Percentiles rank a stretch among this genome's conserved stretches.
phyloP scores from a whole-genome alignment of 2,888 invertebrate genomes.

The Eristalis arbustorum region DNA sequence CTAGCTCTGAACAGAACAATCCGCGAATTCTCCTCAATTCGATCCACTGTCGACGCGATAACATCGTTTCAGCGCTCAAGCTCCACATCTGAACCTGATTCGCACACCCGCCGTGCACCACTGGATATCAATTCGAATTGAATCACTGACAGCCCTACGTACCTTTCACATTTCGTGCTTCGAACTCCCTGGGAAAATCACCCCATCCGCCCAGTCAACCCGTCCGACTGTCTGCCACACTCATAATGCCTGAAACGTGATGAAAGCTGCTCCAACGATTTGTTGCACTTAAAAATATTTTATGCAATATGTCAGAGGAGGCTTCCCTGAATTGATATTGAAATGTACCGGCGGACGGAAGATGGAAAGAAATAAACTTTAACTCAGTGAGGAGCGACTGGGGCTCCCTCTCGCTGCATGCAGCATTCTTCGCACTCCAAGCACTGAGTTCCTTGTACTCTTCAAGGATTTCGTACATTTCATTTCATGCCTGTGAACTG shows the following conservation, averaged over 20 bases:
- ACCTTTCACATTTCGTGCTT: background rate
- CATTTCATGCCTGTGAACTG: conserved; percentile 18
- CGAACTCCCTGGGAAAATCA: conserved; percentile 24
- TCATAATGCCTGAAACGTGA: conserved; percentile 60
- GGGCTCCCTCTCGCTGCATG: background rate
- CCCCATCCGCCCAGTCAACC: background rate
- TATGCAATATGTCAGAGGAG: conserved; percentile 58
- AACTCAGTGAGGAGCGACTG: background rate
- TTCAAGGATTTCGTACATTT: conserved; percentile 59
- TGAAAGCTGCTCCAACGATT: conserved; percentile 53
- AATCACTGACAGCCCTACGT: conserved; percentile 4
- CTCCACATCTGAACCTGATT: background rate
- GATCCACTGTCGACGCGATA: too few relatives aligned
- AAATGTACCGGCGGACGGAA: conserved; percentile 14
- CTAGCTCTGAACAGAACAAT: too few relatives aligned
- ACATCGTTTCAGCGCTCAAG: too few relatives aligned
- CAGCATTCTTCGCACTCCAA: conserved; percentile 3
- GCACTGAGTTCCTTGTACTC: conserved; percentile 45
- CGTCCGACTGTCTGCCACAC: conserved; percentile 29
- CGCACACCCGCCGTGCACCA: background rate
- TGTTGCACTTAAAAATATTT: conserved; percentile 64
- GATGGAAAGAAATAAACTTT: conserved; percentile 4
- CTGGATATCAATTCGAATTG: background rate
- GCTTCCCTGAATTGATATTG: conserved; percentile 55
- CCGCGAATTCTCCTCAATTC: too few relatives aligned